Base-by-base conservation (phyloP, 2,113 vertebrate genomes). In the Syngnathus typhle region DNA sequence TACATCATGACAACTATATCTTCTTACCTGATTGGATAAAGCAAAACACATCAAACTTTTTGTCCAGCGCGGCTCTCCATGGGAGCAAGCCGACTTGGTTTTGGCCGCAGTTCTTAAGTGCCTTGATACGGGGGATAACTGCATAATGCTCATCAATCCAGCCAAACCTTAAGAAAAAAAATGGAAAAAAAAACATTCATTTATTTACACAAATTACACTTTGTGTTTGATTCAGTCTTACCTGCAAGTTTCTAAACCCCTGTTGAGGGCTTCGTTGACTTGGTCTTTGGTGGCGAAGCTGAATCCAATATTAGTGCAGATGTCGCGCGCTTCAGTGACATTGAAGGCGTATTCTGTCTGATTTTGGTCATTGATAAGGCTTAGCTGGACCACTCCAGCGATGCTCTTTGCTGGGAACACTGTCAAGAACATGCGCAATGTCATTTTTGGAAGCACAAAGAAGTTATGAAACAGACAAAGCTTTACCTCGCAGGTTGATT, bases 201-300 rank as follows among this genome's bases (percentile, higher is more conserved):
- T 38, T 58, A 44, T 44, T 12, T 43, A n/a, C n/a, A n/a, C n/a
- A 64, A 7, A 7, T 16, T 15, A 68, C 23, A 3, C 3, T 19
- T 13, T 60, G 13, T 11, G 23, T 41, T 11, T 7, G 9, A 38
- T 64, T 51, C 59, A 36, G n/a, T 68, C 77, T 72, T 77, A 98
- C 96, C 89, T 96, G 94, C 96, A 98, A 0, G 93, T 96, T 82
- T 98, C 93, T 49, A 95, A 92, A 46, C 93, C 92, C 41, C 78
- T 72, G 0, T 12, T 66, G n/a, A 81, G 59, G 10, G 96, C 94
- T 7, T 67, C 70, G 54, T 85, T 68, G 11, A 98, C 84, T 71
- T 96, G 91, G 0, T 77, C 56, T 83, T 87, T 93, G 43, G 83
- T 91, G 73, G 95, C 95, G 15, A 96, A 13, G 37, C 64, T 75